phyloP scores from a whole-genome alignment of 2,113 vertebrate genomes.

The Oryzias melastigma region DNA sequence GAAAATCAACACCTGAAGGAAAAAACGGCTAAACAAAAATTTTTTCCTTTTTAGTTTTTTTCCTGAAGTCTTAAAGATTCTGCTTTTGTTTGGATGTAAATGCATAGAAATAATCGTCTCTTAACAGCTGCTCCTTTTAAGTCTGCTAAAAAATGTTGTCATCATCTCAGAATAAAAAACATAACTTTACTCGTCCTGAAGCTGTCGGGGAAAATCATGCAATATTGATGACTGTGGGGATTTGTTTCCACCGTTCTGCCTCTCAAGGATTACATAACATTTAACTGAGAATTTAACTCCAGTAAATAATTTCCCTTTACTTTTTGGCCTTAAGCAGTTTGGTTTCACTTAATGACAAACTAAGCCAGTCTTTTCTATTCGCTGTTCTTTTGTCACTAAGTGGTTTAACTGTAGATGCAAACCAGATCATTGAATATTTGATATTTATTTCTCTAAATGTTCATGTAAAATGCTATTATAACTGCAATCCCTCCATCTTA shows the following conservation, averaged over 20 bases:
- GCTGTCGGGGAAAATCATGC: background rate
- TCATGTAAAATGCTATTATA: too few species aligned
- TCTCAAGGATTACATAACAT: background rate
- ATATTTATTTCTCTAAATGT: too few species aligned
- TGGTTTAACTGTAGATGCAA: too few species aligned
- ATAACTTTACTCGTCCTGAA: background rate
- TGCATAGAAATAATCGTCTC: conserved; percentile 6
- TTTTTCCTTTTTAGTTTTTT: conserved; percentile 15
- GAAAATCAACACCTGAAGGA: conserved; percentile 38
- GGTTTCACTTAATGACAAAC: too few species aligned
- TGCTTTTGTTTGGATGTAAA: conserved; percentile 21
- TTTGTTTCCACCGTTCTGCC: conserved; percentile 1
- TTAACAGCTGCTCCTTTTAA: conserved; percentile 17
- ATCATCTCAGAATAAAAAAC: too few species aligned
- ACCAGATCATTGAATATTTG: too few species aligned
- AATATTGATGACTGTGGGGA: conserved; percentile 15
- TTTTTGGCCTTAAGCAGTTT: too few species aligned
- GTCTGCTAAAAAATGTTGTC: too few species aligned
- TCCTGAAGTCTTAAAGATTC: background rate
- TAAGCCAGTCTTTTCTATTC: too few species aligned
- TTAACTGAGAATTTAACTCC: background rate
- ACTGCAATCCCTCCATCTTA: too few species aligned
- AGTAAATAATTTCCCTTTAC: too few species aligned
- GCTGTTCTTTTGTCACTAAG: too few species aligned
- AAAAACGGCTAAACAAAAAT: conserved; percentile 23